Evolutionary conservation across 2,113 vertebrate genomes (phyloP).

Genomic region (Calidris pygmaea): DNA sequence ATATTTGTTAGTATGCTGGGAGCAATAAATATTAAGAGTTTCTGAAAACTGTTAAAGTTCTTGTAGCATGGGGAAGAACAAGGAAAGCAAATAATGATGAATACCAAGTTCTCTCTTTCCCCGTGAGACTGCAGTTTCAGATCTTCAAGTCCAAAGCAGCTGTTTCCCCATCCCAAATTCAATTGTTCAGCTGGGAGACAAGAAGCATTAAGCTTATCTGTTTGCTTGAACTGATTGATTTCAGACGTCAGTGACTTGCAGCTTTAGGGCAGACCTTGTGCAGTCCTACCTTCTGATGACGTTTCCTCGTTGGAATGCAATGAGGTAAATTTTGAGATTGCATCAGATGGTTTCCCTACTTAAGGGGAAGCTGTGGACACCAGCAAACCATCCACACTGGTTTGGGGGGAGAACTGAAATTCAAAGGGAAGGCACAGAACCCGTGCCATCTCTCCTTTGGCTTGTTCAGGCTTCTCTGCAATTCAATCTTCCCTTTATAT

Average conservation of each 20-base stretch:
- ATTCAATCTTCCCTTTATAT: not conserved
- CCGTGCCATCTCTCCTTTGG: not conserved
- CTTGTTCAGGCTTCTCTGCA: not conserved
- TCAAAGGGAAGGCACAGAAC: not conserved
- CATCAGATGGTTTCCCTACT: not conserved
- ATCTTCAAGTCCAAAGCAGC: not conserved
- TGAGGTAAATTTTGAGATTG: not conserved
- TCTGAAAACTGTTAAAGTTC: not conserved
- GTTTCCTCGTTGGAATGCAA: constrained; percentile 15
- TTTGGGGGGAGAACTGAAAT: not conserved
- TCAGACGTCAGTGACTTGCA: not conserved
- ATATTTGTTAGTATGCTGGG: not conserved
- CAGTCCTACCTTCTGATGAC: not conserved
- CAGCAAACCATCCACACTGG: not conserved
- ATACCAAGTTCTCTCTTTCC: not conserved
- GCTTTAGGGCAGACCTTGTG: not conserved
- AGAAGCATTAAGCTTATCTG: not conserved
- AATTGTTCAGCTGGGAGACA: not conserved
- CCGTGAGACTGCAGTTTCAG: not conserved
- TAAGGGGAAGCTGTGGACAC: not conserved
- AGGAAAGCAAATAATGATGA: not conserved
- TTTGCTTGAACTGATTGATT: not conserved
- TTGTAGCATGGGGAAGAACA: not conserved
- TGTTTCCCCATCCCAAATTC: not conserved
- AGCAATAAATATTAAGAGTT: not conserved